Percentiles rank a stretch among this genome's conserved stretches.
Conservation (phyloP, 2,797 vertebrate genomes). For the Triplophysa bombifrons region DNA sequence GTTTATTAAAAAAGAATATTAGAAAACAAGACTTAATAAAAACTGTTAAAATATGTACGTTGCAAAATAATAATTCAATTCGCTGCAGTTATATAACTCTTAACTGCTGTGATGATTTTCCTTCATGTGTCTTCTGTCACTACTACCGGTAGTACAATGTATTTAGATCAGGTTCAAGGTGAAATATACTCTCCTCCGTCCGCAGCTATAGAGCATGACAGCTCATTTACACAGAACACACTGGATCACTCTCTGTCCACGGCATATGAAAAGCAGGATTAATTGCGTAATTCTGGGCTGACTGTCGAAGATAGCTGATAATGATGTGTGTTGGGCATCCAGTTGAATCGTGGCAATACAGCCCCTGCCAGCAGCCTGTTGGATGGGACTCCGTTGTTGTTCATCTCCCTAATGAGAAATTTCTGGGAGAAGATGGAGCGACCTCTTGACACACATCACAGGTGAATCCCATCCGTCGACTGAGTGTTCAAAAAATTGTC, state of each 20-base stretch:
- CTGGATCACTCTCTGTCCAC: conserved; percentile 55
- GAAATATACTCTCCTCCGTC: conserved; percentile 30
- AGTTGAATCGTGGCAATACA: conserved; percentile 60
- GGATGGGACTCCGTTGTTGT: conserved; percentile 72
- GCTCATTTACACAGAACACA: conserved; percentile 57
- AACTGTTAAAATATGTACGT: background rate
- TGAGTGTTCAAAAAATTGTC: conserved; percentile 65
- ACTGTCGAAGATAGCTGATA: conserved; percentile 77
- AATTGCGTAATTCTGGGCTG: conserved; percentile 73
- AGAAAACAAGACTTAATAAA: no score
- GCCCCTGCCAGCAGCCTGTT: conserved; percentile 73
- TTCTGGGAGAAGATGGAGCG: conserved; percentile 72
- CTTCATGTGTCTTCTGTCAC: conserved; percentile 19
- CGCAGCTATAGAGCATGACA: conserved; percentile 53
- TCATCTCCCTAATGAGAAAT: conserved; percentile 81
- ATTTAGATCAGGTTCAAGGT: conserved; percentile 7
- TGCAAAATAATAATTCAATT: background rate
- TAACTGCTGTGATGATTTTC: background rate
- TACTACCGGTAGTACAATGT: conserved; percentile 24
- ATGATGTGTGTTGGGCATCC: conserved; percentile 79
- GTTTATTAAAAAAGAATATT: no score
- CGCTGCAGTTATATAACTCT: background rate
- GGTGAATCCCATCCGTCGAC: conserved; percentile 68
- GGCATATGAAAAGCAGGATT: conserved; percentile 72
- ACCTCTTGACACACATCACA: conserved; percentile 68